phyloP scores from a whole-genome alignment of 1,140 invertebrate genomes.

The Drosophila setifemur region DNA sequence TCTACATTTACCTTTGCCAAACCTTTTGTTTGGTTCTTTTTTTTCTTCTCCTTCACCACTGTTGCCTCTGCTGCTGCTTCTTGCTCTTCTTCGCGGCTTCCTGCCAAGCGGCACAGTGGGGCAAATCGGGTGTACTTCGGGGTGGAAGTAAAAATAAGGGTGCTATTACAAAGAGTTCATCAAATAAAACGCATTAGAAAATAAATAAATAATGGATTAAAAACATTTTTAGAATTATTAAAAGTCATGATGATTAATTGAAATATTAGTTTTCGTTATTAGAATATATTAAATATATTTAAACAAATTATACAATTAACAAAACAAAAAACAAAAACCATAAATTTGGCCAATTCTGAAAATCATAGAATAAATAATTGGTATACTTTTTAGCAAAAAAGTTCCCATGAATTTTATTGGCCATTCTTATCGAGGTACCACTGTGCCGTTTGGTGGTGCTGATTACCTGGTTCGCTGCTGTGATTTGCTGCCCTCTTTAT shows the following conservation, averaged over 20 bases:
- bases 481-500: constrained; percentile 16
- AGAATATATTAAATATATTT: too few species aligned
- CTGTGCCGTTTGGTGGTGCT: constrained; percentile 18
- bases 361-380: background rate
- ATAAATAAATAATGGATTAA: background rate
- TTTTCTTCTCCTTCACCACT: constrained; percentile 24
- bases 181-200: background rate
- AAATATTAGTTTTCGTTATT: too few species aligned
- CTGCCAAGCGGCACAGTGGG: constrained; percentile 17
- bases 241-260: too few species aligned
- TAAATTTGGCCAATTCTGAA: too few species aligned
- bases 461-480: constrained; percentile 32
- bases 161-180: background rate
- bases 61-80: background rate
- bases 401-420: background rate
- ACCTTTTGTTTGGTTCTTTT: constrained; percentile 38
- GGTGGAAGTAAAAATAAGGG: too few species aligned
- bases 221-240: too few species aligned
- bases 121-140: background rate
- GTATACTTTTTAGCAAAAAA: background rate
- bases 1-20: constrained; percentile 9
- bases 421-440: too few species aligned
- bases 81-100: constrained; percentile 19
- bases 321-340: too few species aligned
- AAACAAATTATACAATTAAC: too few species aligned